Conservation (phyloP, 1,140 invertebrate genomes). For the Drosophila hydei region DNA sequence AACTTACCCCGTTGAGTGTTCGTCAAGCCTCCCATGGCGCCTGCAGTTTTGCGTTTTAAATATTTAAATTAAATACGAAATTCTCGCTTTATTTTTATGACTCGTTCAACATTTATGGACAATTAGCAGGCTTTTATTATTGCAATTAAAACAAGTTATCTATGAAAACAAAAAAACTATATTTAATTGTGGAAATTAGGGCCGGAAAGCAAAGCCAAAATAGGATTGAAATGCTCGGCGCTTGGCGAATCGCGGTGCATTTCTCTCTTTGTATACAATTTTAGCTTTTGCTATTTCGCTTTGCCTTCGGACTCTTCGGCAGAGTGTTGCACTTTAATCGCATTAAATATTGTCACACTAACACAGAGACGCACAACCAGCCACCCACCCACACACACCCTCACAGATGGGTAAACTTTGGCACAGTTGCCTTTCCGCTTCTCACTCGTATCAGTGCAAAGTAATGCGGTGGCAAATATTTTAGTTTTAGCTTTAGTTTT, state of each 20-base stretch:
- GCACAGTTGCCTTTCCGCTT: conserved; percentile 55
- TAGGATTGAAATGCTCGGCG: conserved; percentile 2
- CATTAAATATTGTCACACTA: conserved; percentile 77
- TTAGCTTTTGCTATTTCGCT: conserved; percentile 28
- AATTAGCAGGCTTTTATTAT: conserved; percentile 38
- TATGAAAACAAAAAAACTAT: neutral
- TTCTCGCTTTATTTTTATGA: conserved; percentile 16
- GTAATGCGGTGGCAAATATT: conserved; percentile 60
- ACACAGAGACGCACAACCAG: conserved; percentile 33
- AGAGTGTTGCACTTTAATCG: conserved; percentile 81
- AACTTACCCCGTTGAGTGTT: conserved; percentile 54
- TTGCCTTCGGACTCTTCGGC: conserved; percentile 35
- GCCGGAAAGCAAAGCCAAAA: conserved; percentile 14
- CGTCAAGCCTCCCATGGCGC: conserved; percentile 11
- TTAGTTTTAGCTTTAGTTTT: conserved; percentile 60
- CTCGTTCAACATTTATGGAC: conserved; percentile 24
- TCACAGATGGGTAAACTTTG: conserved; percentile 28
- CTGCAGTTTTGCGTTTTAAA: conserved; percentile 6
- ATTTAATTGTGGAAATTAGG: conserved; percentile 9
- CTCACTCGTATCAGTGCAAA: conserved; percentile 46
- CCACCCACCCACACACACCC: conserved; percentile 21
- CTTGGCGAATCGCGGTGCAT: conserved; percentile 28
- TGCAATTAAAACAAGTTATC: conserved; percentile 2
- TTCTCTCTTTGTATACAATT: conserved; percentile 14
- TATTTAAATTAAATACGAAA: conserved; percentile 25